Base-by-base conservation (phyloP, 2,113 vertebrate genomes). In the Anas platyrhynchos region DNA sequence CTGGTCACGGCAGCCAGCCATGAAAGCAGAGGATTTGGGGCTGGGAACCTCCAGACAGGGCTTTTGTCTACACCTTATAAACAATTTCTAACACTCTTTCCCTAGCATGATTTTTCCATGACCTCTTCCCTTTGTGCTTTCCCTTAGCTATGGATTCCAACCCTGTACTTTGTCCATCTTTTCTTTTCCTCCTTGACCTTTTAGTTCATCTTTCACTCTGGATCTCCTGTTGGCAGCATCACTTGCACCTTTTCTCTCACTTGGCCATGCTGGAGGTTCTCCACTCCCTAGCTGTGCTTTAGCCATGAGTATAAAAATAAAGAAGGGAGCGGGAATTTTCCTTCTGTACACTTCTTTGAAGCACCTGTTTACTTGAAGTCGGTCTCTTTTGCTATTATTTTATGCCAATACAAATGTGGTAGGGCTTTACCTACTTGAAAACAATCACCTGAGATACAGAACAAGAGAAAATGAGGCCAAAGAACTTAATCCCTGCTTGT, bases 1-100 rank as follows among this genome's bases (percentile, higher is more conserved):
- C 82, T 80, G 55, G 75, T 94, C 89, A 80, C 27, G 52, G 63
- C 54, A 86, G 85, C 73, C 83, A 50, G n/a, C 58, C 72, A 72
- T 86, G 81, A 86, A 93, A 91, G 88, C 82, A 88, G 83, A 86
- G 36, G 75, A 86, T 89, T 92, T 92, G 66, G 44, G 26, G 79
- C 59, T 86, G 82, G 67, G 50, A 91, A 88, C 22, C 22, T 59
- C 61, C 50, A 69, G 58, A 69, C 58, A 71, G 55, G 12, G 67
- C 27, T 65, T 94, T 91, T 92, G 48, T 93, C 74, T 82, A 31
- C 23, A 87, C 16, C 13, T 85, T 79, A 62, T 44, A 58, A 81
- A 58, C 41, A 83, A 69, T 82, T 92, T 92, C 65, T 75, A 89
- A 9, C 21, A 62, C 32, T 79, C 81, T 78, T 41, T 85, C 54